Conservation (phyloP, 2,113 vertebrate species). For the Ammodytes marinus region DNA sequence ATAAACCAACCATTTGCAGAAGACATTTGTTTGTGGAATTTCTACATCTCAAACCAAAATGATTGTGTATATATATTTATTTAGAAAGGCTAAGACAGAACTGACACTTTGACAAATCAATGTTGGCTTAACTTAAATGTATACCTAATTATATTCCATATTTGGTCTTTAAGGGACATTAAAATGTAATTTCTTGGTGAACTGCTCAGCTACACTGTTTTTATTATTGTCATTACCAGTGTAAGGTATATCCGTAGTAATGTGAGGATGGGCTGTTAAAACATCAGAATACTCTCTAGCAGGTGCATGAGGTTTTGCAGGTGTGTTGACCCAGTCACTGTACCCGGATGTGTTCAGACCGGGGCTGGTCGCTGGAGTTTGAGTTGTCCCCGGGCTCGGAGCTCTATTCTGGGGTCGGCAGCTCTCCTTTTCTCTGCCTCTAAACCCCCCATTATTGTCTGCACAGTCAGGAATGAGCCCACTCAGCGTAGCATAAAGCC, state of each 20-base stretch:
- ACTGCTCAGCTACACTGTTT: background rate
- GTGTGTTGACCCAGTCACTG: background rate
- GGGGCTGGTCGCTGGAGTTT: background rate
- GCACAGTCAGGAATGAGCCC: constrained; percentile 84
- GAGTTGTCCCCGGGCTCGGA: constrained; percentile 48
- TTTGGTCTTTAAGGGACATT: background rate
- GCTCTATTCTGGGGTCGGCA: constrained; percentile 64
- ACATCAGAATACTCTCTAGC: background rate
- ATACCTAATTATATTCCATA: background rate
- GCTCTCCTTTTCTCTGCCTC: constrained; percentile 75
- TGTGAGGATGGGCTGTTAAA: background rate
- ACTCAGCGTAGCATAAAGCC: constrained; percentile 85
- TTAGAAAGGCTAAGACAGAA: no score
- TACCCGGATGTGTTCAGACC: constrained; percentile 21
- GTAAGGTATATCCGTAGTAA: background rate
- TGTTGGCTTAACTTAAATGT: background rate
- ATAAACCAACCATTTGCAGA: background rate
- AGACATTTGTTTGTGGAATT: background rate
- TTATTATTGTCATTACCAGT: background rate
- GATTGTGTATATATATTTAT: no score
- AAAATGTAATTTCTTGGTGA: background rate
- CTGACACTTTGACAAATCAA: background rate
- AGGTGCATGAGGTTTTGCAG: background rate
- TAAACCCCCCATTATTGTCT: constrained; percentile 84
- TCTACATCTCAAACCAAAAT: background rate